Evolutionary conservation across 2,113 vertebrate species (phyloP).

Genomic region (Motacilla alba): DNA sequence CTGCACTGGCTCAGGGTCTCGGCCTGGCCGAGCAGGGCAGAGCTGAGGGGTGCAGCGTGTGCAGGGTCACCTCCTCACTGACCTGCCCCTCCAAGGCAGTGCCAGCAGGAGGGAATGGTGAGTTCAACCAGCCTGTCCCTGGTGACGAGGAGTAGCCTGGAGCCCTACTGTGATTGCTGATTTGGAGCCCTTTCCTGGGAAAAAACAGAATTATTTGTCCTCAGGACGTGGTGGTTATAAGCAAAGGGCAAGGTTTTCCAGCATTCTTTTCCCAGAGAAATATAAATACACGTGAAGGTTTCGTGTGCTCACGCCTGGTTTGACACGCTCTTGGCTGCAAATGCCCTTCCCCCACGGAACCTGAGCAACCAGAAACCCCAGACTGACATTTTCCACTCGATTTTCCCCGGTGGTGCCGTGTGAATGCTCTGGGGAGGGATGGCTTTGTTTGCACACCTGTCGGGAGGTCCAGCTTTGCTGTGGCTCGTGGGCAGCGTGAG

Average conservation of each 20-base stretch:
- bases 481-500: fast-evolving
- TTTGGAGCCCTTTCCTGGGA: neutral
- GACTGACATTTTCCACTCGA: neutral
- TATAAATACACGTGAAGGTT: neutral
- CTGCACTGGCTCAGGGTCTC: neutral
- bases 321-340: neutral
- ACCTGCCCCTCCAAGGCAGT: neutral
- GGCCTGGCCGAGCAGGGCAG: neutral
- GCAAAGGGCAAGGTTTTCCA: conserved; percentile 24
- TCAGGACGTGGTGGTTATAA: neutral
- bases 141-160: neutral
- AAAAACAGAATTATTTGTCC: neutral
- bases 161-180: neutral
- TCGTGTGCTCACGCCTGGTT: neutral
- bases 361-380: neutral
- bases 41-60: fast-evolving
- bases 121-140: neutral
- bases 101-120: neutral
- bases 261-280: neutral
- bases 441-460: neutral
- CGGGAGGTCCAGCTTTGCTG: neutral
- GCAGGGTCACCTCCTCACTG: fast-evolving
- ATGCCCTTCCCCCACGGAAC: neutral
- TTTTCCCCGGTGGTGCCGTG: fast-evolving
- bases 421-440: neutral